Evolutionary conservation across 1,140 invertebrate genomes (phyloP).

Genomic region (Trichogramma pretiosum): DNA sequence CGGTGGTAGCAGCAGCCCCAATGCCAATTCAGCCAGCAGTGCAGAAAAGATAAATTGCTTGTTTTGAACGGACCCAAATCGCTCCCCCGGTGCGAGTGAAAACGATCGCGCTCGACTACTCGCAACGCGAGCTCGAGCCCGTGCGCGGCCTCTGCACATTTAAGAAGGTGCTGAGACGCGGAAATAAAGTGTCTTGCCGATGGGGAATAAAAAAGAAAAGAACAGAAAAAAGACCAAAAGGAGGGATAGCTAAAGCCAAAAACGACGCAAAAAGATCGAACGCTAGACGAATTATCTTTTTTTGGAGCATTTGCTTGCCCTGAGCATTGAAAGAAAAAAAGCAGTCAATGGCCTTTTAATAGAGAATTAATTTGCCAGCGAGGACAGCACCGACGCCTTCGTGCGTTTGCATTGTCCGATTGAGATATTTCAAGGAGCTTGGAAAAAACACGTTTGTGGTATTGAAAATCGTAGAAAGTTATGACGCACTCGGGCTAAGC

Average conservation of each 20-base stretch:
- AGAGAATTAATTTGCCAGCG: background rate
- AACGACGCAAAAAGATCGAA: too few relatives aligned
- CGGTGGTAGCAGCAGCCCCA: conserved; percentile 21
- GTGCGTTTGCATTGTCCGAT: too few relatives aligned
- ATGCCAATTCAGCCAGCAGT: conserved; percentile 31
- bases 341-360: conserved; percentile 15
- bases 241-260: too few relatives aligned
- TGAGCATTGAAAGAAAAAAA: too few relatives aligned
- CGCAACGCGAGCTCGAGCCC: too few relatives aligned
- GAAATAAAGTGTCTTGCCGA: conserved; percentile 17
- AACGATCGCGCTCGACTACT: conserved; percentile 16
- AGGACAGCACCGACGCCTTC: too few relatives aligned
- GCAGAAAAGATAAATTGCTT: conserved; percentile 42
- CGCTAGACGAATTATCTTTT: conserved; percentile 13
- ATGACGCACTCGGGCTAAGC: too few relatives aligned
- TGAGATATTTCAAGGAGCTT: too few relatives aligned
- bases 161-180: conserved; percentile 18
- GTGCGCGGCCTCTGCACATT: too few relatives aligned
- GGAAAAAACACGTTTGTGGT: too few relatives aligned
- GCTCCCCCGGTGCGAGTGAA: conserved; percentile 25
- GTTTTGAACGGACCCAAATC: conserved; percentile 34
- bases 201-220: conserved; percentile 4
- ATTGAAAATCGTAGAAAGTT: too few relatives aligned
- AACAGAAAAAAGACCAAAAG: too few relatives aligned
- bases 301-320: background rate